Conservation (phyloP, 2,888 invertebrate genomes). For the Exocentrus adspersus region DNA sequence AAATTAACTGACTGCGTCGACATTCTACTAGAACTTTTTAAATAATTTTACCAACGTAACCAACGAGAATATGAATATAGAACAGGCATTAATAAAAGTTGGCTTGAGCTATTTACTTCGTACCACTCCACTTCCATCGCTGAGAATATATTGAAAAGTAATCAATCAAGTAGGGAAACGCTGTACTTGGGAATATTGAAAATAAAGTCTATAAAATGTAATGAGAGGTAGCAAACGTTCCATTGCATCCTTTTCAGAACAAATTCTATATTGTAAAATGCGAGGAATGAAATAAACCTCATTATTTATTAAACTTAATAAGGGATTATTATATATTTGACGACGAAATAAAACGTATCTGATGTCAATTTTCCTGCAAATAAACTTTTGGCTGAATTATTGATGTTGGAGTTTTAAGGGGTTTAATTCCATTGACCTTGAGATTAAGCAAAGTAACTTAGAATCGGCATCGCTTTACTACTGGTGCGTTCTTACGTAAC, state of each 20-base stretch:
- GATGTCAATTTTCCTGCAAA: too few relatives aligned
- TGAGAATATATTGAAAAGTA: slow-evolving; percentile 43
- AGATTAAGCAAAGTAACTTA: too few relatives aligned
- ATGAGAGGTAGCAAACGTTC: slow-evolving; percentile 28
- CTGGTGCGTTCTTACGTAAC: too few relatives aligned
- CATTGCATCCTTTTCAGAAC: slow-evolving; percentile 1
- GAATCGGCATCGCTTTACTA: too few relatives aligned
- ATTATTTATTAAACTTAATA: too few relatives aligned
- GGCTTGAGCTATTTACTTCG: slow-evolving; percentile 36
- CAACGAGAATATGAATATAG: slow-evolving; percentile 43
- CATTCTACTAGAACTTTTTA: slow-evolving; percentile 4
- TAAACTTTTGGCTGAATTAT: too few relatives aligned
- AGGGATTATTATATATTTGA: too few relatives aligned
- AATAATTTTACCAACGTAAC: slow-evolving; percentile 28
- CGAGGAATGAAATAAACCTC: too few relatives aligned
- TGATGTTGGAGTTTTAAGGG: too few relatives aligned
- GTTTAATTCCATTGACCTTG: too few relatives aligned
- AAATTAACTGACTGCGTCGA: slow-evolving; percentile 1
- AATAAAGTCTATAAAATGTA: slow-evolving; percentile 43
- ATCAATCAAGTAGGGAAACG: slow-evolving; percentile 43
- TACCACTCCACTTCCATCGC: slow-evolving; percentile 38
- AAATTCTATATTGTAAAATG: not conserved
- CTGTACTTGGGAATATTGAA: slow-evolving; percentile 34
- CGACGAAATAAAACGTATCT: too few relatives aligned
- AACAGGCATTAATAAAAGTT: slow-evolving; percentile 43